Evolutionary conservation across 2,113 vertebrate species (phyloP).

Genomic region (Epinephelus fuscoguttatus): DNA sequence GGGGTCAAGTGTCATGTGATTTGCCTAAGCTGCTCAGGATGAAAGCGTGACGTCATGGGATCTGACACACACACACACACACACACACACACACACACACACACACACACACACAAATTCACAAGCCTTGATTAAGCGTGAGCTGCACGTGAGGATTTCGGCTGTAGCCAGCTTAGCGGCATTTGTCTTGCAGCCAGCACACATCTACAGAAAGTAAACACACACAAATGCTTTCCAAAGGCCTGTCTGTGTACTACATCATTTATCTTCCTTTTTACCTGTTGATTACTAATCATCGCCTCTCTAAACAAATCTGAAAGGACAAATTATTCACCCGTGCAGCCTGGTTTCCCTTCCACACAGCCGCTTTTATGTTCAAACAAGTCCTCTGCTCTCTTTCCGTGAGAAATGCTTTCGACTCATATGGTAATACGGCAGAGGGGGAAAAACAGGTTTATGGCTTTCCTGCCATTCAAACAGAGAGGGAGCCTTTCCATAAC

Average conservation of each 20-base stretch:
- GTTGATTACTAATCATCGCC: conserved; percentile 49
- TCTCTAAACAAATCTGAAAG: conserved; percentile 49
- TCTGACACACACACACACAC: conserved; percentile 32
- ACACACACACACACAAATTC: conserved; percentile 31
- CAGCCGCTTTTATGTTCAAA: conserved; percentile 54
- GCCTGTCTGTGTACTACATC: conserved; percentile 1
- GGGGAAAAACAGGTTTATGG: conserved; percentile 37
- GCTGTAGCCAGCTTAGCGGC: conserved; percentile 62
- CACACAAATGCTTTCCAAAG: conserved; percentile 31
- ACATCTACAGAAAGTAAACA: conserved; percentile 43
- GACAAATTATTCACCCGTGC: conserved; percentile 27
- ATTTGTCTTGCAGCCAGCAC: conserved; percentile 34
- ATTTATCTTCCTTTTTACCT: conserved; percentile 48
- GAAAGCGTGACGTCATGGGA: conserved; percentile 46
- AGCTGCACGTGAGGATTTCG: conserved; percentile 73
- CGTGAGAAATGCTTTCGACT: conserved; percentile 46
- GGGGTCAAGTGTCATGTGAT: conserved; percentile 69
- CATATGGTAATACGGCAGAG: conserved; percentile 36
- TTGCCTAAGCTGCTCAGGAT: conserved; percentile 69
- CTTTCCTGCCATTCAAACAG: conserved; percentile 61
- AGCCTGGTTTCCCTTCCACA: conserved; percentile 24
- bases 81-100: conserved; percentile 39
- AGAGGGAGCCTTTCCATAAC: conserved; percentile 54
- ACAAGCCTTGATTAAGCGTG: conserved; percentile 52
- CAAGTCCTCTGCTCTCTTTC: conserved; percentile 37